Percentiles rank a stretch among this genome's conserved stretches.
Evolutionary conservation across 2,797 vertebrate species (phyloP).

Genomic region (Sylvia borin): DNA sequence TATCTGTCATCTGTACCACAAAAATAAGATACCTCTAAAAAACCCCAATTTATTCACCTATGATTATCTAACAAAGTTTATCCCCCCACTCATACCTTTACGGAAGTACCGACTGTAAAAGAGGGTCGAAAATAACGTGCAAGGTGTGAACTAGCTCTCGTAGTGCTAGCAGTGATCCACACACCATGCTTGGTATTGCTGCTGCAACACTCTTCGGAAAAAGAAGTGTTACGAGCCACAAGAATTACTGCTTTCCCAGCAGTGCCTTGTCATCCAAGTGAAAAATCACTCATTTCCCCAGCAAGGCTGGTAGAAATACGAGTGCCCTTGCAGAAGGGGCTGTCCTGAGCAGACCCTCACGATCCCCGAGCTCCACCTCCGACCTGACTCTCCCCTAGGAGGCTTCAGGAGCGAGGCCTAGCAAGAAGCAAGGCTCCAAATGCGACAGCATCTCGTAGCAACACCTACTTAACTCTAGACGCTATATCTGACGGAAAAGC

Average conservation of each 20-base stretch:
- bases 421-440: background rate
- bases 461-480: too few species aligned
- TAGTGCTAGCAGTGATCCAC: background rate
- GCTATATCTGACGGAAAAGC: background rate
- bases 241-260: background rate
- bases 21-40: background rate
- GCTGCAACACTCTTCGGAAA: background rate
- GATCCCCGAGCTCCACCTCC: background rate
- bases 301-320: accelerated
- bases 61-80: background rate
- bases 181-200: background rate
- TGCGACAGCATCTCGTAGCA: background rate
- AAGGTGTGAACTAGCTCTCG: background rate
- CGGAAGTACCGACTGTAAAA: background rate
- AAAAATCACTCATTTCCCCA: background rate
- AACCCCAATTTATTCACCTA: background rate
- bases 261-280: accelerated
- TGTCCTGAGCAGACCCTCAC: background rate
- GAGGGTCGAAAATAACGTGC: accelerated
- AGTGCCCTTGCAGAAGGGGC: too few species aligned
- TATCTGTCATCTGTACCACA: background rate
- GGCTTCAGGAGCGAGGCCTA: background rate
- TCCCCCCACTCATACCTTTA: background rate
- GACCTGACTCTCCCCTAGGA: accelerated
- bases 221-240: background rate